Conservation (phyloP, 1,140 invertebrate species). For the Temnothorax longispinosus region DNA sequence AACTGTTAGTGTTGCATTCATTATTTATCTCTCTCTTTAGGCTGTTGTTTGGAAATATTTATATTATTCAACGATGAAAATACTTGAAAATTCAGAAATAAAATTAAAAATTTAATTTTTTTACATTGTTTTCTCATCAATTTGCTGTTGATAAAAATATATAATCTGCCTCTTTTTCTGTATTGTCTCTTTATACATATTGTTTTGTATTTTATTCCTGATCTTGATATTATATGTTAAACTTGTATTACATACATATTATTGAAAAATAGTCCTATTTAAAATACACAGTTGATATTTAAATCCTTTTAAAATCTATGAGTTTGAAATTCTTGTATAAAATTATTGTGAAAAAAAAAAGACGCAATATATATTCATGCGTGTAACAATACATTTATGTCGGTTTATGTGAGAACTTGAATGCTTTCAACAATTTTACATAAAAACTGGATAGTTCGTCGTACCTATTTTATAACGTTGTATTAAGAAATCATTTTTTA, state of each 20-base stretch:
- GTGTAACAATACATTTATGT: neutral
- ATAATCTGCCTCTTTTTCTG: too few species aligned
- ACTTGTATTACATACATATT: neutral
- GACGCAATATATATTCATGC: neutral
- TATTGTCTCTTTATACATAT: too few species aligned
- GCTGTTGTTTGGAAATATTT: too few species aligned
- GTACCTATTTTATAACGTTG: neutral
- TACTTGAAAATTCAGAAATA: too few species aligned
- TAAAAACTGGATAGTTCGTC: neutral
- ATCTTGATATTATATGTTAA: too few species aligned
- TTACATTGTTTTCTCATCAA: too few species aligned
- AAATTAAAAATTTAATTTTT: too few species aligned
- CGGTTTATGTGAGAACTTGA: neutral
- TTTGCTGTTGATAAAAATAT: too few species aligned
- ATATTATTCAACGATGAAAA: too few species aligned
- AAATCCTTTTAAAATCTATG: neutral
- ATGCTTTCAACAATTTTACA: neutral
- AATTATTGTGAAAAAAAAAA: neutral
- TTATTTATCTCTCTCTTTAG: too few species aligned
- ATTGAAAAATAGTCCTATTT: neutral
- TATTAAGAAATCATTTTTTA: neutral
- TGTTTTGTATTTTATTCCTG: too few species aligned
- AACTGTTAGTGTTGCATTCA: too few species aligned
- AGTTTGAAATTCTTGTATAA: neutral
- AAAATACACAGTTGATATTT: neutral